Evolutionary conservation across 2,888 invertebrate genomes (phyloP), one percentile per base, ranked within the genome.

Genomic region (Laothoe populi): DNA sequence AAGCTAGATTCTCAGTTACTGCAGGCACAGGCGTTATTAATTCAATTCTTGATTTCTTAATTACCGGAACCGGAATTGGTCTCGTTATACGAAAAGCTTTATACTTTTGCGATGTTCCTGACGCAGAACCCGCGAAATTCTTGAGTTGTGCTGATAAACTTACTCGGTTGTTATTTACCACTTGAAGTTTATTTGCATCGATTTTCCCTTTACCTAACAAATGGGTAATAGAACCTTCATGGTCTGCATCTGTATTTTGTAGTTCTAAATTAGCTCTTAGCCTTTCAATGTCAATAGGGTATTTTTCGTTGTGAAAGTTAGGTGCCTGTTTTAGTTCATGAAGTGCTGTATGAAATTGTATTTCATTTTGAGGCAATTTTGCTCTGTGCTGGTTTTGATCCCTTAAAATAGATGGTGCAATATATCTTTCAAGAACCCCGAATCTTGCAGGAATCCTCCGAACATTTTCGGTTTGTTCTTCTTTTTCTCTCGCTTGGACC

Each of bases 271-370:
- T 78, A 60, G 72, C 70, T 16, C 70, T 71, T 8, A 84, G 67
- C n/a, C 79, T 82, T 63, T 84, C 82, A 7, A 86, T 69, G 66
- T 83, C 84, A 60, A 72, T 73, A 0, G 75, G 79, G 23, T 78
- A 78, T 64, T 78, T 83, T 48, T 75, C 77, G 11, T 78, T 76
- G 53, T 81, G 84, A 66, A 86, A 82, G 65, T 84, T 81, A 0
- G 81, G 64, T 62, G 84, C 70, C 65, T 84, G 69, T 81, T 86
- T 77, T 2, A 82, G 61, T 42, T 79, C 74, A 31, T 72, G 67
- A 21, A 78, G 62, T 63, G 70, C 72, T 19, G 64, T 61, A 35
- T 77, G 69, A 4, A 77, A 69, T 35, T 68, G 64, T 16, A 69
- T 58, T 45, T 78, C 77, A 16, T 66, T 66, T 53, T 70, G 67